Percentiles rank a stretch among this genome's conserved stretches.
Evolutionary conservation across 1,140 invertebrate genomes (phyloP).

Genomic region (Arion vulgaris): DNA sequence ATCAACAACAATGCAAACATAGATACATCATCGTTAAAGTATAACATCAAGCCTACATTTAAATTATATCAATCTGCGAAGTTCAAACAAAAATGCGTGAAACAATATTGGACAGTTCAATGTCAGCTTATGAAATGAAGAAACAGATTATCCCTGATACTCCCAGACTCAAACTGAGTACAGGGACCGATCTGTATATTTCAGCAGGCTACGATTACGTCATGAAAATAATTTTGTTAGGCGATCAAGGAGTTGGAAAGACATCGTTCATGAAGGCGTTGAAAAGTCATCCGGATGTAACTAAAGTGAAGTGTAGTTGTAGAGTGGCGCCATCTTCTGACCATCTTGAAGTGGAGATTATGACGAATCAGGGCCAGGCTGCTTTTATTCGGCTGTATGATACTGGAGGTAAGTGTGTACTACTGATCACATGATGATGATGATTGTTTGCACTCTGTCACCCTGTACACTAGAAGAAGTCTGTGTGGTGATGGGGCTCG

Average conservation of each 20-base stretch:
- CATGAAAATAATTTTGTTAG: constrained; percentile 54
- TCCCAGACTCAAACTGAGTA: constrained; percentile 19
- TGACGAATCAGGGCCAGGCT: constrained; percentile 23
- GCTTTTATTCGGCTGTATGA: constrained; percentile 47
- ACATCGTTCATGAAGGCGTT: constrained; percentile 42
- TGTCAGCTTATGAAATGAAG: no score
- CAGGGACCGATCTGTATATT: neutral
- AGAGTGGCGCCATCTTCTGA: neutral
- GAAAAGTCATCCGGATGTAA: constrained; percentile 27
- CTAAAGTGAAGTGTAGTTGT: constrained; percentile 17
- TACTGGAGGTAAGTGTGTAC: constrained; percentile 51
- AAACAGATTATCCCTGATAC: no score
- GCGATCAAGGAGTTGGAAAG: constrained; percentile 56
- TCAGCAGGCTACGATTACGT: constrained; percentile 34
- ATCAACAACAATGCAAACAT: no score
- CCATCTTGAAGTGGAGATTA: constrained; percentile 30
- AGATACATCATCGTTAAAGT: no score
- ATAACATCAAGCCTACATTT: no score
- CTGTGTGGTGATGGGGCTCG: no score
- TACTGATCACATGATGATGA: no score
- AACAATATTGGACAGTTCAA: no score
- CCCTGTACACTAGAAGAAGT: no score
- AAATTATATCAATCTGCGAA: no score
- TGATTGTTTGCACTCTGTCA: no score
- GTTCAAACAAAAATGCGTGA: no score